phyloP scores from a whole-genome alignment of 2,797 vertebrate genomes.

The Aulostomus chinensis region DNA sequence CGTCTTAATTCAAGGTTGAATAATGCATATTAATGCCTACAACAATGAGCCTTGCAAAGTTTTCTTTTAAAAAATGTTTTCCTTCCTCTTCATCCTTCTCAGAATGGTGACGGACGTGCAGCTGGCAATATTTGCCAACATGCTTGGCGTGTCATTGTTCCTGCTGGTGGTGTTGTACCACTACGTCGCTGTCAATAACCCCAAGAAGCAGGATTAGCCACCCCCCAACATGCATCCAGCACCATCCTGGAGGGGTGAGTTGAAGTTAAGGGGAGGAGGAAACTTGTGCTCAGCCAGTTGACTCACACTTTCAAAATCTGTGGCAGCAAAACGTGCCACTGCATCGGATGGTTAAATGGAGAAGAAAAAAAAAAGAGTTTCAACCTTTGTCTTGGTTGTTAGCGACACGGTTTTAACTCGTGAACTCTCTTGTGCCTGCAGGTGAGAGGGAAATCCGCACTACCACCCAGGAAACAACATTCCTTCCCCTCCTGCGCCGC shows the following conservation, averaged over 20 bases:
- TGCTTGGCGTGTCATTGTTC: slow-evolving; percentile 96
- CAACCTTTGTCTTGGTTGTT: no score
- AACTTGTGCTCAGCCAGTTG: no score
- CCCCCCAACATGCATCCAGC: background rate
- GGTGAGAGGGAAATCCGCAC: slow-evolving; percentile 34
- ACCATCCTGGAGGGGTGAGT: slow-evolving; percentile 42
- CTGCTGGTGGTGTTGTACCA: slow-evolving; percentile 95
- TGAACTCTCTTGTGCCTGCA: slow-evolving; percentile 9
- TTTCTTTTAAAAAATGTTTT: no score
- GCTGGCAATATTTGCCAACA: slow-evolving; percentile 97
- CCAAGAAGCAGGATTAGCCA: slow-evolving; percentile 90
- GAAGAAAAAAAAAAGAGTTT: no score
- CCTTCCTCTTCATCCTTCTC: slow-evolving; percentile 15
- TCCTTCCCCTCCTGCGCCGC: slow-evolving; percentile 28
- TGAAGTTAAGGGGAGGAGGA: no score
- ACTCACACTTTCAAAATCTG: no score
- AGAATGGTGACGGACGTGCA: slow-evolving; percentile 98
- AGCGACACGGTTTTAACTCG: background rate
- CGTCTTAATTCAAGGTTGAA: no score
- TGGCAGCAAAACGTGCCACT: no score
- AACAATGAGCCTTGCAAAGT: no score
- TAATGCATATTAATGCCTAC: no score
- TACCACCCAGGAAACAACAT: slow-evolving; percentile 47
- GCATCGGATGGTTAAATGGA: no score
- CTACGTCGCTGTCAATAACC: slow-evolving; percentile 98